Conservation (phyloP, 2,113 vertebrate genomes). For the Arizona elegans region DNA sequence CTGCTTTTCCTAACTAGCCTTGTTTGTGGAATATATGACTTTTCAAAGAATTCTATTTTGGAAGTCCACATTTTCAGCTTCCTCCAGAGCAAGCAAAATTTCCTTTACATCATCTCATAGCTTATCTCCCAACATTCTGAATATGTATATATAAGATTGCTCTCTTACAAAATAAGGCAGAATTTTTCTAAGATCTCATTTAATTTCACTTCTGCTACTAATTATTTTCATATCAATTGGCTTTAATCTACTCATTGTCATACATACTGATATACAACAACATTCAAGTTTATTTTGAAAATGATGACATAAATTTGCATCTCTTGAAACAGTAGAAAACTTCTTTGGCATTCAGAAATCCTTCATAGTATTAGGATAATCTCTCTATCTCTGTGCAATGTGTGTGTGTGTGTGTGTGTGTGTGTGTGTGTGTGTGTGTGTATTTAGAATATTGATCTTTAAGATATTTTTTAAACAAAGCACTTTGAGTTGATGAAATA, state of each 20-base stretch:
- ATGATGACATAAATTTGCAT: neutral
- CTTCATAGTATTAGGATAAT: neutral
- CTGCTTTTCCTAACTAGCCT: neutral
- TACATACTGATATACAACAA: neutral
- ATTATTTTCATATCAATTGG: neutral
- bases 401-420: neutral
- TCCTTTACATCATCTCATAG: neutral
- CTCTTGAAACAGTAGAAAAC: neutral
- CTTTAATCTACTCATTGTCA: neutral
- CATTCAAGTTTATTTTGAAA: neutral
- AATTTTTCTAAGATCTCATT: neutral
- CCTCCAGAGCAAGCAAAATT: neutral
- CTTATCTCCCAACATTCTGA: neutral
- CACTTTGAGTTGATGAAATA: neutral
- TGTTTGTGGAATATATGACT: neutral
- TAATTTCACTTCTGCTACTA: neutral
- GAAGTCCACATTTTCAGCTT: neutral
- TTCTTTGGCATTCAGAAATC: neutral
- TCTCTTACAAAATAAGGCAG: neutral
- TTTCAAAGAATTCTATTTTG: neutral
- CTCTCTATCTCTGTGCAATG: neutral
- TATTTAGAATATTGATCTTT: neutral
- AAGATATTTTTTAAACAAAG: neutral
- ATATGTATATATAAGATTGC: neutral
- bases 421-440: neutral